phyloP scores from a whole-genome alignment of 2,888 invertebrate genomes.

The Lithophane semibrunnea region DNA sequence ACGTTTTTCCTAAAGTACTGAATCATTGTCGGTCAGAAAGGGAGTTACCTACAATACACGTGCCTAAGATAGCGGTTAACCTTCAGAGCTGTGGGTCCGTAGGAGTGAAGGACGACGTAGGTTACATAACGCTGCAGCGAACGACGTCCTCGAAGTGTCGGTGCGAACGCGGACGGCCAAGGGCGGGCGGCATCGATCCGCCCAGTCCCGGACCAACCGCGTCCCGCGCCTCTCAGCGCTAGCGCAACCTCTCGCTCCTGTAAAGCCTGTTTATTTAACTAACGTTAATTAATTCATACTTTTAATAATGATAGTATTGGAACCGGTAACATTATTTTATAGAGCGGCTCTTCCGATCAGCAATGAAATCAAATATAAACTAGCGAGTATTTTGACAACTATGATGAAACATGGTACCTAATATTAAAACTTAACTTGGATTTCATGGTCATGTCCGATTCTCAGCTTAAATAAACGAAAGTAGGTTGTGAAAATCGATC shows the following conservation, averaged over 20 bases:
- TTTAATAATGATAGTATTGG: conserved; percentile 5
- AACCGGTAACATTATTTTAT: neutral
- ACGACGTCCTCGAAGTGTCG: conserved; percentile 75
- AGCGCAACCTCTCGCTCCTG: conserved; percentile 68
- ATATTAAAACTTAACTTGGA: conserved; percentile 1
- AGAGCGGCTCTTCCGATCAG: neutral
- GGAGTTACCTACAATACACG: conserved; percentile 36
- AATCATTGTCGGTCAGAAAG: neutral
- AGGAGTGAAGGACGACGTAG: conserved; percentile 64
- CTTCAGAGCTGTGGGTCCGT: conserved; percentile 48
- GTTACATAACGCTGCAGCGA: conserved; percentile 85
- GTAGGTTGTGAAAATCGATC: conserved; percentile 39
- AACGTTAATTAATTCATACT: neutral
- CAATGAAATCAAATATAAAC: neutral
- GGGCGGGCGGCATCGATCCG: conserved; percentile 85
- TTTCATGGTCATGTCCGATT: conserved; percentile 10
- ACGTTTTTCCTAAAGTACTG: neutral
- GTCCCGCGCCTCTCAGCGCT: conserved; percentile 67
- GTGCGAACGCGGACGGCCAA: conserved; percentile 83
- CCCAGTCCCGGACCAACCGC: conserved; percentile 64
- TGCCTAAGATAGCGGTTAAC: conserved; percentile 34
- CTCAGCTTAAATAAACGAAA: conserved; percentile 29
- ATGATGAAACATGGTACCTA: conserved; percentile 5
- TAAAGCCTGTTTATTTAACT: conserved; percentile 36
- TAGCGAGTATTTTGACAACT: conserved; percentile 1